These are phyloP conservation scores for Selenia dentaria DNA, from an alignment of 2,888 invertebrate genomes.

Conservation along the genomic window DNA sequence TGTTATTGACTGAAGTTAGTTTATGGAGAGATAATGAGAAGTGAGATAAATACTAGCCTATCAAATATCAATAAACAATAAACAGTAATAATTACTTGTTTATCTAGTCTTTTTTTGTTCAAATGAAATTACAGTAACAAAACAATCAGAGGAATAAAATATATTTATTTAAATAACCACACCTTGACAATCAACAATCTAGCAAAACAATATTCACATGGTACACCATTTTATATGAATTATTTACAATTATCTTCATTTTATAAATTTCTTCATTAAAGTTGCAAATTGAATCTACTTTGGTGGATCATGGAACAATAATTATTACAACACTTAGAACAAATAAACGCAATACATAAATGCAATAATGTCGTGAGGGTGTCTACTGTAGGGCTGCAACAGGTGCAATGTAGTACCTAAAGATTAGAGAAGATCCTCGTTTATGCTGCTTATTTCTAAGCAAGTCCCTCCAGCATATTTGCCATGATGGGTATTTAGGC, in stretches of 20 bases:
- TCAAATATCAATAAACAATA: too few species aligned
- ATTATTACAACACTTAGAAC: slow-evolving; percentile 75
- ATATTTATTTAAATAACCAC: slow-evolving; percentile 77
- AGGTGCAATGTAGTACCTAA: slow-evolving; percentile 87
- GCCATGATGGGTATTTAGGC: slow-evolving; percentile 93
- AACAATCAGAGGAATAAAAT: slow-evolving; percentile 73
- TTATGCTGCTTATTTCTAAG: slow-evolving; percentile 90
- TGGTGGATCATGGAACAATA: slow-evolving; percentile 77
- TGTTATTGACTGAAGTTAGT: too few species aligned
- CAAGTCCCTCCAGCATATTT: slow-evolving; percentile 93
- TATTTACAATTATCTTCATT: slow-evolving; percentile 74
- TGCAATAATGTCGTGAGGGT: slow-evolving; percentile 38
- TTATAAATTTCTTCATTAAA: slow-evolving; percentile 55
- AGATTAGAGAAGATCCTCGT: slow-evolving; percentile 93
- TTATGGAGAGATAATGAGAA: too few species aligned
- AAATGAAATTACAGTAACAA: too few species aligned
- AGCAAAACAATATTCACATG: slow-evolving; percentile 74
- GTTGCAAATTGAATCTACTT: slow-evolving; percentile 68
- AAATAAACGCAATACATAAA: slow-evolving; percentile 71
- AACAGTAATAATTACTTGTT: too few species aligned
- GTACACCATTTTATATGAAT: slow-evolving; percentile 75
- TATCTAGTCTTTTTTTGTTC: too few species aligned
- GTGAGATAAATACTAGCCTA: too few species aligned
- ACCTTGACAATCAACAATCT: slow-evolving; percentile 70
- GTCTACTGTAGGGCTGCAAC: slow-evolving; percentile 69